phyloP scores from a whole-genome alignment of 2,888 invertebrate species.

The Masnerella sp. region DNA sequence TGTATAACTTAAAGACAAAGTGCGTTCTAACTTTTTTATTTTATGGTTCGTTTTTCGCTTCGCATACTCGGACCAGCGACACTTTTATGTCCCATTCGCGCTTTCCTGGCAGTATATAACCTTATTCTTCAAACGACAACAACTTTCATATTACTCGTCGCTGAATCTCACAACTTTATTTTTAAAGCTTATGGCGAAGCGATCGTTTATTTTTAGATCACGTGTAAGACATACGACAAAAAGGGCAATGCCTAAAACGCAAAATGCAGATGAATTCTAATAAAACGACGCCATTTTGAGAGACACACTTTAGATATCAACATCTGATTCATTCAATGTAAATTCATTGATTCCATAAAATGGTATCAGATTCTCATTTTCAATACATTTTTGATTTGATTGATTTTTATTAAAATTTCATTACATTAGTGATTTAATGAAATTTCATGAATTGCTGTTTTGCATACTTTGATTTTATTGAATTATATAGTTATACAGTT shows the following conservation, averaged over 20 bases:
- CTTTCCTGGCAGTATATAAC: conserved; percentile 24
- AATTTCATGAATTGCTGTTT: no score
- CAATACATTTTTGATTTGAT: no score
- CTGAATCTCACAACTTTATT: conserved; percentile 6
- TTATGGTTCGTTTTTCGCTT: conserved; percentile 30
- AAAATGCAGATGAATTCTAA: conserved; percentile 17
- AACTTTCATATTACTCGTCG: conserved; percentile 9
- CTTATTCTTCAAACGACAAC: conserved; percentile 22
- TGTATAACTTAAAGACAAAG: conserved; percentile 21
- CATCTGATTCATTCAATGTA: conserved; percentile 22
- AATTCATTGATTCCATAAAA: conserved; percentile 18
- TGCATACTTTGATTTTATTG: no score
- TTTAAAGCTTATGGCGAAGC: background rate
- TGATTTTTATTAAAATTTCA: no score
- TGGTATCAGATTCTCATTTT: background rate
- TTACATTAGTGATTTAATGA: no score
- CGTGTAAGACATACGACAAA: conserved; percentile 7
- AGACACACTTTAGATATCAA: conserved; percentile 4
- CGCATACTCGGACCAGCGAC: conserved; percentile 11
- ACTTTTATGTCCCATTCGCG: conserved; percentile 34
- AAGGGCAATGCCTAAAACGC: background rate
- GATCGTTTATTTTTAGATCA: background rate
- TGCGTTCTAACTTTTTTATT: conserved; percentile 36
- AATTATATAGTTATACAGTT: no score
- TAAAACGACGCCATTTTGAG: conserved; percentile 2